Percentiles rank a stretch among this genome's conserved stretches.
Conservation (phyloP, 2,797 vertebrate genomes). For the Darevskia nairensis region DNA sequence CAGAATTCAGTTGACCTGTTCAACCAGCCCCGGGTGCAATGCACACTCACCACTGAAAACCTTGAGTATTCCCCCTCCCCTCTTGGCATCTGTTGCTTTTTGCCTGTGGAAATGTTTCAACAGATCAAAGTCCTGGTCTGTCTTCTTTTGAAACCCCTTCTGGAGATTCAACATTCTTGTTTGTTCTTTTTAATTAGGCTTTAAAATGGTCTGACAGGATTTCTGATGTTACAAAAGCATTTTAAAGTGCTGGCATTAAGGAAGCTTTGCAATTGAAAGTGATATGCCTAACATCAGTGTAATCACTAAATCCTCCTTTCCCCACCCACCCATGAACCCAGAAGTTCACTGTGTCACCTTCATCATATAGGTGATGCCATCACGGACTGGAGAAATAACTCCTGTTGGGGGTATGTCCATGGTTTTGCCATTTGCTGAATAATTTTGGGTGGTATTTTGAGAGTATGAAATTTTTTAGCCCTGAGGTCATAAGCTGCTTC, state of each 20-base stretch:
- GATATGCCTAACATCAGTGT: neutral
- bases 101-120: conserved; percentile 26
- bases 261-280: conserved; percentile 49
- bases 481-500: neutral
- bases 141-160: conserved; percentile 39
- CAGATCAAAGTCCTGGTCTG: conserved; percentile 55
- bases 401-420: neutral
- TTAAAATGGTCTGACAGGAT: conserved; percentile 40
- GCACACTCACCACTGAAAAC: conserved; percentile 3
- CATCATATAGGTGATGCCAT: neutral
- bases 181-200: conserved; percentile 54
- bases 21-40: neutral
- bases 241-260: conserved; percentile 10
- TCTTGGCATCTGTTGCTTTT: neutral
- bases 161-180: conserved; percentile 20
- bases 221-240: neutral
- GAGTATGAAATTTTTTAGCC: neutral
- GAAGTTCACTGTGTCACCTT: conserved; percentile 7
- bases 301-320: conserved; percentile 26
- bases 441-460: neutral
- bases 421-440: neutral
- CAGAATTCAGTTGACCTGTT: conserved; percentile 27
- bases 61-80: neutral
- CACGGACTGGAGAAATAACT: neutral
- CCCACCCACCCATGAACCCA: neutral